These are phyloP conservation scores for Eupithecia centaureata DNA, from an alignment of 2,888 invertebrate species.

Conservation along the genomic window DNA sequence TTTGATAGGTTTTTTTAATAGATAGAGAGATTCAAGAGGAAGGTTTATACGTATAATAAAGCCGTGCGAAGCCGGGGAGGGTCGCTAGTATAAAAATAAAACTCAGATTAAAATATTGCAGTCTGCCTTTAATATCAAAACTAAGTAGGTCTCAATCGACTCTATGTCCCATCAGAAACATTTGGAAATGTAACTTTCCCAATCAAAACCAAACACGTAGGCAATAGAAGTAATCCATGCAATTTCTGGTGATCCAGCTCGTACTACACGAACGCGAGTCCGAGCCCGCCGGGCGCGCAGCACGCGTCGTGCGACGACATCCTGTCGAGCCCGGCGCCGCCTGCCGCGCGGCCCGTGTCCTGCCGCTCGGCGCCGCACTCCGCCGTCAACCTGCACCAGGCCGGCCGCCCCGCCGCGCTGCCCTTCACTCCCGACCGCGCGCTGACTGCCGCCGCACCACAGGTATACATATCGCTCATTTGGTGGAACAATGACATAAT, in stretches of 20 bases:
- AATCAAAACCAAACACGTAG: neutral
- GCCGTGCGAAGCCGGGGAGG: too few species aligned
- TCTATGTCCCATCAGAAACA: neutral
- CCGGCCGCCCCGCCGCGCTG: constrained; percentile 72
- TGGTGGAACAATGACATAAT: too few species aligned
- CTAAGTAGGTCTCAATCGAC: neutral
- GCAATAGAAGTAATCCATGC: neutral
- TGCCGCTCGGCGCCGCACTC: constrained; percentile 80
- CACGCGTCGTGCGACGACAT: constrained; percentile 80
- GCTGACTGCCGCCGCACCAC: constrained; percentile 50
- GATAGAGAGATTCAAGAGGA: too few species aligned
- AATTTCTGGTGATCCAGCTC: constrained; percentile 65
- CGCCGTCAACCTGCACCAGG: constrained; percentile 75
- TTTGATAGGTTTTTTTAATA: too few species aligned
- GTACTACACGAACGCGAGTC: constrained; percentile 86
- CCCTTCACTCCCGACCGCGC: constrained; percentile 63
- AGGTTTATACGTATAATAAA: too few species aligned
- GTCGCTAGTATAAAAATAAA: neutral
- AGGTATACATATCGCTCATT: too few species aligned
- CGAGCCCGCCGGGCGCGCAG: constrained; percentile 81
- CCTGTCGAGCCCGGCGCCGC: constrained; percentile 65
- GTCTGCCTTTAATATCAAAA: neutral
- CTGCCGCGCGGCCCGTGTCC: constrained; percentile 66
- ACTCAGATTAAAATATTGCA: neutral
- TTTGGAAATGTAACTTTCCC: neutral